A percentile compares a stretch with the other conserved stretches of the same genome.
These are phyloP conservation scores for Syritta pipiens DNA, from an alignment of 2,888 invertebrate species.

Conservation along the genomic window DNA sequence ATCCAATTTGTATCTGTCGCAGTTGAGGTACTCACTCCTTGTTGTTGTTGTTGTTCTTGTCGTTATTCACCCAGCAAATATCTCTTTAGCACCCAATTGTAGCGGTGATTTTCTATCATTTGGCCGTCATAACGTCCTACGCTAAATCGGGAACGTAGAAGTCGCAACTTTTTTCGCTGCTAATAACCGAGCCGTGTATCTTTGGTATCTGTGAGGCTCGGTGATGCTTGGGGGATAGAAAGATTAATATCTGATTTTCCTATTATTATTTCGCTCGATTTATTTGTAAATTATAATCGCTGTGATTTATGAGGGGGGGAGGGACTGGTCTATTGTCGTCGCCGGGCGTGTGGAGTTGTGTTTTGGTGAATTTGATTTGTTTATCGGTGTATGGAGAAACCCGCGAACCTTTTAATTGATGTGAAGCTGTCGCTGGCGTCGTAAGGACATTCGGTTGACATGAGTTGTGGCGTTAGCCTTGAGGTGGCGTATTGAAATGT, in stretches of 20 bases:
- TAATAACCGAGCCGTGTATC: conserved; percentile 30
- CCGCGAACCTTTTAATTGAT: conserved; percentile 55
- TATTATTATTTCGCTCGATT: conserved; percentile 65
- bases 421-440: conserved; percentile 42
- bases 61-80: conserved; percentile 13
- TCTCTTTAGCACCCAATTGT: conserved; percentile 69
- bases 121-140: conserved; percentile 64
- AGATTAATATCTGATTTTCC: conserved; percentile 66
- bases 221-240: conserved; percentile 39
- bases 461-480: conserved; percentile 18
- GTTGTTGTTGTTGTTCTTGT: neutral
- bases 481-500: conserved; percentile 48
- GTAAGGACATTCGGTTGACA: conserved; percentile 19
- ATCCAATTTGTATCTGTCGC: conserved; percentile 67
- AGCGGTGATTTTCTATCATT: conserved; percentile 66
- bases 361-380: conserved; percentile 59
- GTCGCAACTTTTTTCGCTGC: neutral
- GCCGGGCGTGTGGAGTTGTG: neutral
- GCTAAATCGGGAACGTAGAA: neutral
- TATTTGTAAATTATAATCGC: conserved; percentile 63
- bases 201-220: conserved; percentile 23
- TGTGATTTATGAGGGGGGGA: conserved; percentile 42
- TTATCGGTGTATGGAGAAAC: conserved; percentile 54
- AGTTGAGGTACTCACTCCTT: conserved; percentile 20
- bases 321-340: neutral